These are phyloP conservation scores for Synchiropus splendidus DNA, from an alignment of 2,113 vertebrate species.

Conservation along the genomic window DNA sequence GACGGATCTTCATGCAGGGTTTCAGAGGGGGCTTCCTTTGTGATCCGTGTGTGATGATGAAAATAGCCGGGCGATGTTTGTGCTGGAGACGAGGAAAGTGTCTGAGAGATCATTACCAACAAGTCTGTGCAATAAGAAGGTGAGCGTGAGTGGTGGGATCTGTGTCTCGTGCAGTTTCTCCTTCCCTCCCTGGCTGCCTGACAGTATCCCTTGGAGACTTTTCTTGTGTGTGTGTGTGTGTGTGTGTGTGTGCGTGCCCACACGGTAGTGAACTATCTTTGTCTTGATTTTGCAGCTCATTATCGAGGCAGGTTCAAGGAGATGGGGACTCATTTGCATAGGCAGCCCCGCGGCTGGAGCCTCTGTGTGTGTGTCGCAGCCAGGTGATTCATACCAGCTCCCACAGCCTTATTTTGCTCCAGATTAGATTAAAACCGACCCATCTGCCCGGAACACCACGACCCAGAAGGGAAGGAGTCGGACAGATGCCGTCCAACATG, in stretches of 20 bases:
- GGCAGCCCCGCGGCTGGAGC: slow-evolving; percentile 26
- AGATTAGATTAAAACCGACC: slow-evolving; percentile 60
- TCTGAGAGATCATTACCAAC: slow-evolving; percentile 7
- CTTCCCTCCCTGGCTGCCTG: no score
- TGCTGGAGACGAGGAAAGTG: no score
- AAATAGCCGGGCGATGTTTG: no score
- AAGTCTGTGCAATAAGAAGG: slow-evolving; percentile 13
- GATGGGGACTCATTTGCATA: slow-evolving; percentile 61
- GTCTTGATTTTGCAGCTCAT: slow-evolving; percentile 46
- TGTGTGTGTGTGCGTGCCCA: slow-evolving; percentile 4
- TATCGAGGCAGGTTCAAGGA: slow-evolving; percentile 54
- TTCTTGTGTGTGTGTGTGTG: slow-evolving; percentile 12
- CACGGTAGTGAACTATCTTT: slow-evolving; percentile 30
- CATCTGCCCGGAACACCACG: slow-evolving; percentile 40
- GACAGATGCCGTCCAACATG: slow-evolving; percentile 16
- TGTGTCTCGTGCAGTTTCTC: slow-evolving; percentile 1
- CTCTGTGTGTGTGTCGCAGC: slow-evolving; percentile 22
- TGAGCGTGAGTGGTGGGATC: slow-evolving; percentile 8
- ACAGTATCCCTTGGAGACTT: slow-evolving; percentile 9
- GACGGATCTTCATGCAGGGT: neutral
- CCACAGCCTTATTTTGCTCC: slow-evolving; percentile 35
- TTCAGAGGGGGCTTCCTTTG: no score
- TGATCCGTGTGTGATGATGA: no score
- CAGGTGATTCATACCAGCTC: slow-evolving; percentile 55
- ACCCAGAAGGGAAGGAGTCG: slow-evolving; percentile 23